phyloP scores from a whole-genome alignment of 2,113 vertebrate genomes.

The Tupaia chinensis region DNA sequence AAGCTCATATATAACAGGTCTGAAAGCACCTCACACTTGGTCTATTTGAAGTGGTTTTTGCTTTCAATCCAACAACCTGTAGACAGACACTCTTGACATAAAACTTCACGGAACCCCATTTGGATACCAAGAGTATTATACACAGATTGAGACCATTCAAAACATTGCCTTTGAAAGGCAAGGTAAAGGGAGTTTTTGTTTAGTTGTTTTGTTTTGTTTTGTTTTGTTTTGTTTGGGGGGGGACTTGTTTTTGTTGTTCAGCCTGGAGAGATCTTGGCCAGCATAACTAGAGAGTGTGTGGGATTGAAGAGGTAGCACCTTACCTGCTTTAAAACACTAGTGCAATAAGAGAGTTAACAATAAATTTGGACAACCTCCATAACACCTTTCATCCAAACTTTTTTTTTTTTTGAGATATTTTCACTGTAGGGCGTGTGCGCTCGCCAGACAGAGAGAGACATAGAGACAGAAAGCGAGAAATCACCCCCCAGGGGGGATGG shows the following conservation, averaged over 20 bases:
- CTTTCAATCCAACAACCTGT: neutral
- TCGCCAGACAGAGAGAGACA: too few species aligned
- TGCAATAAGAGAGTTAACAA: neutral
- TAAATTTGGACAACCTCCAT: neutral
- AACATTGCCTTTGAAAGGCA: neutral
- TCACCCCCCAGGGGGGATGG: too few species aligned
- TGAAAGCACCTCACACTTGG: neutral
- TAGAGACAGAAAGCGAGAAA: too few species aligned
- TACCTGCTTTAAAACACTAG: neutral
- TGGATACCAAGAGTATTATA: neutral
- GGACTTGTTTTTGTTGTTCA: neutral
- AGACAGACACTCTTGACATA: neutral
- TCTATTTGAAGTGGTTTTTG: neutral
- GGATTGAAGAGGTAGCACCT: neutral
- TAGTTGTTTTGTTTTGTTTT: too few species aligned
- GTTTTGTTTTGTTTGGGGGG: too few species aligned
- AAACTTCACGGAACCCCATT: conserved; percentile 32
- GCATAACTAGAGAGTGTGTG: neutral
- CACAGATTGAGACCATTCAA: neutral
- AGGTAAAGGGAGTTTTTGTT: neutral
- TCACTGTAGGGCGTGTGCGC: too few species aligned
- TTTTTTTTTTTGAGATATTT: too few species aligned
- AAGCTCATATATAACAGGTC: neutral
- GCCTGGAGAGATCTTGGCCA: neutral
- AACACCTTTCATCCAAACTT: neutral